Evolutionary conservation across 2,113 vertebrate genomes (phyloP).

Genomic region (Puffinus mauretanicus): DNA sequence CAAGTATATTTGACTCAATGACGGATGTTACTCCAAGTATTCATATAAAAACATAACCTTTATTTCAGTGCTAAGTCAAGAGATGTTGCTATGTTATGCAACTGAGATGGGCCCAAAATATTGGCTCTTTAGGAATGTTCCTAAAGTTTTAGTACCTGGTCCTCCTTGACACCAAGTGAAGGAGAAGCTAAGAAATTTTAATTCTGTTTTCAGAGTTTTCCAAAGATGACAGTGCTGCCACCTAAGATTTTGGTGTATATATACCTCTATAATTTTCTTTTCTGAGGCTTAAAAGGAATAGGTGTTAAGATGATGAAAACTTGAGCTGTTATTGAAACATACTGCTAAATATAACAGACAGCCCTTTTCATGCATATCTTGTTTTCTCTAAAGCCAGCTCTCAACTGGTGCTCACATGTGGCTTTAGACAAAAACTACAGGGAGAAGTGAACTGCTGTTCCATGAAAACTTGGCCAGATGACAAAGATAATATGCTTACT

Average conservation of each 20-base stretch:
- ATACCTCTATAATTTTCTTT: background rate
- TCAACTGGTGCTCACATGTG: background rate
- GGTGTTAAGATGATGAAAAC: background rate
- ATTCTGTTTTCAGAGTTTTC: background rate
- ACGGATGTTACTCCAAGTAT: background rate
- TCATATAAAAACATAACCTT: background rate
- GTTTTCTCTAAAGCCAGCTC: background rate
- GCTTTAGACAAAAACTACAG: background rate
- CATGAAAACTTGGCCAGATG: background rate
- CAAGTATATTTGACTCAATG: background rate
- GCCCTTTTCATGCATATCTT: background rate
- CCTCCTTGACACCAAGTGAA: background rate
- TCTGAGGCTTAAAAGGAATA: background rate
- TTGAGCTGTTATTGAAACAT: background rate
- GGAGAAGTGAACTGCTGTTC: background rate
- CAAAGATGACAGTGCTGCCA: background rate
- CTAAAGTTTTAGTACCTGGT: background rate
- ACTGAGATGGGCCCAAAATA: background rate
- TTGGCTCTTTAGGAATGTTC: background rate
- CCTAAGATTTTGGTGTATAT: background rate
- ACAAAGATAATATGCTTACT: constrained; percentile 30
- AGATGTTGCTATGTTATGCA: background rate
- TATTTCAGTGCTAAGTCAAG: background rate
- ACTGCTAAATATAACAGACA: background rate
- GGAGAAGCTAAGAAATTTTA: background rate